Evolutionary conservation across 2,888 invertebrate genomes (phyloP), one percentile per base, ranked within the genome.

Genomic region (Chrysomela aeneicollis): DNA sequence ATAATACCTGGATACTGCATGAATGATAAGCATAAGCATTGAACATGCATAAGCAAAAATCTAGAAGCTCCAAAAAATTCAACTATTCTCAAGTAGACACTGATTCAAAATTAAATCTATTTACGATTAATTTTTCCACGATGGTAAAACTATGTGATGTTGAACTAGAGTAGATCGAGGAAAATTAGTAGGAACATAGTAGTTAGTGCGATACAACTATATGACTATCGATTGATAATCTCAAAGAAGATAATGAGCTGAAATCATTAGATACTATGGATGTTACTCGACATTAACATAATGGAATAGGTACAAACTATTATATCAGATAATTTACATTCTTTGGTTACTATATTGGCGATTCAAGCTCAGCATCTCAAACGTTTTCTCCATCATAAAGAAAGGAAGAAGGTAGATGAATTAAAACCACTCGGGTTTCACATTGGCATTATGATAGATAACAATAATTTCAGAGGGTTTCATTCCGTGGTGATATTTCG

Each of bases 21-120:
- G 26, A 26, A 6, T n/a, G n/a, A n/a, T 5, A 26, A 26, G 26
- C 26, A 6, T 26, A 26, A 52, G 32, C 52, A 52, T 17, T 26
- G 26, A 52, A 6, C 52, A 51, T 17, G 51, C 51, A 51, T 19
- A 18, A 52, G 32, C 52, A 52, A 8, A 52, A 52, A 50, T 50
- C 50, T 26, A 19, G 21, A 22, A n/a, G 50, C 50, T 50, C 4
- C 50, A 50, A 19, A 9, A 15, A 42, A 42, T n/a, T n/a, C 3
- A 42, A 15, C n/a, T 12, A 42, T 4, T 15, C 15, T 15, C 3
- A 42, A 42, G 10, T 9, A 35, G 3, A 42, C n/a, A 42, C 42
- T 42, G 15, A 15, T 15, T 26, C 26, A 26, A 15, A 15, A 42
- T 3, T 4, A 42, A 15, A 15, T n/a, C 42, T 42, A 42, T n/a